phyloP scores from a whole-genome alignment of 1,140 invertebrate species.

The Drosophila varians region DNA sequence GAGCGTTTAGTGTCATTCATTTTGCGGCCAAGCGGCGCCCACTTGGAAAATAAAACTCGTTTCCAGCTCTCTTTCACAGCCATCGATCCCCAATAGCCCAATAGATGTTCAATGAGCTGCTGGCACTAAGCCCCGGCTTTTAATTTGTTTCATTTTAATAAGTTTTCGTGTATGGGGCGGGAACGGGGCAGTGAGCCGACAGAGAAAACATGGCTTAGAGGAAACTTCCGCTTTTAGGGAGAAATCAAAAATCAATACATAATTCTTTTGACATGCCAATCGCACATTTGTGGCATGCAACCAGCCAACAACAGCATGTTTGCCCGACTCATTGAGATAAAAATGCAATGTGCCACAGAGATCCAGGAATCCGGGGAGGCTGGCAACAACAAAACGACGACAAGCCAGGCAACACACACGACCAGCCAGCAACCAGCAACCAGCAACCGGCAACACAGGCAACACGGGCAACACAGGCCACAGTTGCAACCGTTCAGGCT shows the following conservation, averaged over 20 bases:
- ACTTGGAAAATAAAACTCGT: constrained; percentile 54
- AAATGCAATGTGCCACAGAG: constrained; percentile 55
- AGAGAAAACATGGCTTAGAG: not conserved
- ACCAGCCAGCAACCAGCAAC: constrained; percentile 42
- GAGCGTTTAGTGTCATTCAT: constrained; percentile 78
- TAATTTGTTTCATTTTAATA: constrained; percentile 62
- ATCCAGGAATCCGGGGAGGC: constrained; percentile 47
- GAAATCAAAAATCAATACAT: constrained; percentile 82
- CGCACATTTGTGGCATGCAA: constrained; percentile 81
- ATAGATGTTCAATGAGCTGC: constrained; percentile 22
- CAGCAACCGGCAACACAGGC: constrained; percentile 24
- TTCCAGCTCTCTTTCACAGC: constrained; percentile 14
- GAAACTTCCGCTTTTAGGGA: constrained; percentile 50
- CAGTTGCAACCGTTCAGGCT: constrained; percentile 73
- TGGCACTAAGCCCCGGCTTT: constrained; percentile 26
- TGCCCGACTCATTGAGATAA: constrained; percentile 77
- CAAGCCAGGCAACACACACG: constrained; percentile 69
- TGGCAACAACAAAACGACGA: constrained; percentile 63
- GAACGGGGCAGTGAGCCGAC: not conserved
- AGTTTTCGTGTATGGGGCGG: constrained; percentile 41
- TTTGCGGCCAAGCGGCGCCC: constrained; percentile 64
- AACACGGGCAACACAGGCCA: constrained; percentile 38
- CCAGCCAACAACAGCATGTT: constrained; percentile 63
- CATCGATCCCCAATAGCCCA: not conserved
- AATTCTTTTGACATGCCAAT: constrained; percentile 82